Evolutionary conservation across 2,888 invertebrate genomes (phyloP).

Genomic region (Iselma pallidipennis): DNA sequence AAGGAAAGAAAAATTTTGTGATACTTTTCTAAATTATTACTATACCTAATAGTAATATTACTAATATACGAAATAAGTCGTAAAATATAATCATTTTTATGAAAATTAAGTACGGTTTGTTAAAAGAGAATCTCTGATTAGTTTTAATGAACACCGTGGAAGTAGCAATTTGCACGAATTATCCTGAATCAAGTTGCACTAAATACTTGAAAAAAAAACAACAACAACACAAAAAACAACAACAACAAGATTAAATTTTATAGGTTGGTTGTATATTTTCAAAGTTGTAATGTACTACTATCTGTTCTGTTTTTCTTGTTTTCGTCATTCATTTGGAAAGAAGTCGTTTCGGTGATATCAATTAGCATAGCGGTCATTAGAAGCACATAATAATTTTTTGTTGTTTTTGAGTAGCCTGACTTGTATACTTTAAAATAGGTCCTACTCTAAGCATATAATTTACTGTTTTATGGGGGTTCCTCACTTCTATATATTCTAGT

Average conservation of each 20-base stretch:
- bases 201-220: background rate
- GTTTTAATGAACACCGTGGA: background rate
- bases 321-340: background rate
- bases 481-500: no score
- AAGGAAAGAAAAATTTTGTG: background rate
- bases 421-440: slow-evolving; percentile 29
- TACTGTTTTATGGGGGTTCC: slow-evolving; percentile 43
- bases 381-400: slow-evolving; percentile 35
- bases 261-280: no score
- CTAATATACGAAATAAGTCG: background rate
- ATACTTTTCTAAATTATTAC: background rate
- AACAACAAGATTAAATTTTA: background rate
- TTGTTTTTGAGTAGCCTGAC: slow-evolving; percentile 29
- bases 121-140: background rate
- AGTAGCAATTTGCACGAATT: background rate
- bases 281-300: no score
- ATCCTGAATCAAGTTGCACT: background rate
- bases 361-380: slow-evolving; percentile 33
- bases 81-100: slow-evolving; percentile 2
- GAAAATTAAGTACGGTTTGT: background rate
- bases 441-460: slow-evolving; percentile 37
- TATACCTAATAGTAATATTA: background rate
- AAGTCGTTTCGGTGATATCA: slow-evolving; percentile 11
- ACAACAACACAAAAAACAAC: background rate
- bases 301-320: background rate